These are phyloP conservation scores for Epinephelus malabaricus DNA, from an alignment of 2,797 vertebrate genomes.

Conservation along the genomic window DNA sequence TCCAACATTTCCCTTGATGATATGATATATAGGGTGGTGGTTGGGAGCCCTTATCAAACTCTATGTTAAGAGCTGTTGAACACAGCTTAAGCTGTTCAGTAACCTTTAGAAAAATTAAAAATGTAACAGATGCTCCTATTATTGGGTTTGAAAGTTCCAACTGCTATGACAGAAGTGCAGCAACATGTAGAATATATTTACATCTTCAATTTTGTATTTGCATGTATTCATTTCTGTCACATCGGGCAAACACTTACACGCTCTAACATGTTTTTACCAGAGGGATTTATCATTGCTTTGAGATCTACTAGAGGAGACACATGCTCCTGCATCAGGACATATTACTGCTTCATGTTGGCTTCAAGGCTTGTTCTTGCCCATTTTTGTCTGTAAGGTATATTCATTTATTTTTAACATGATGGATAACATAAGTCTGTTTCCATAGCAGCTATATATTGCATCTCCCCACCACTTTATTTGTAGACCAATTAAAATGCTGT, in stretches of 20 bases:
- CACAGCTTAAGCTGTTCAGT: neutral
- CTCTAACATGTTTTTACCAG: neutral
- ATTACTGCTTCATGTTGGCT: neutral
- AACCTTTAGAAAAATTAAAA: neutral
- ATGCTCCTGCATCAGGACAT: neutral
- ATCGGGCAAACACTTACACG: neutral
- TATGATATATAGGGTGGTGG: neutral
- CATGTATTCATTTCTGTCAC: slow-evolving; percentile 6
- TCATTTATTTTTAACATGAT: no score
- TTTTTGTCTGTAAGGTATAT: neutral
- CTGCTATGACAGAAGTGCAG: neutral
- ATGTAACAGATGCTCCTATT: neutral
- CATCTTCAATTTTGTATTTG: neutral
- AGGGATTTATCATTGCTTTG: neutral
- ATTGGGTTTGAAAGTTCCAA: neutral
- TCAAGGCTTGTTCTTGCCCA: neutral
- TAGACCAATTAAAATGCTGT: slow-evolving; percentile 9
- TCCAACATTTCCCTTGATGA: neutral
- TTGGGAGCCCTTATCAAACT: neutral
- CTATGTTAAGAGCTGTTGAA: neutral
- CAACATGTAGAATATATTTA: neutral
- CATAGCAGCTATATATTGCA: slow-evolving; percentile 4
- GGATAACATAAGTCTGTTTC: neutral
- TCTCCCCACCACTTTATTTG: slow-evolving; percentile 27
- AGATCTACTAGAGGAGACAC: neutral